These are phyloP conservation scores for Petroica traversi DNA, from an alignment of 2,113 vertebrate species.

Conservation along the genomic window DNA sequence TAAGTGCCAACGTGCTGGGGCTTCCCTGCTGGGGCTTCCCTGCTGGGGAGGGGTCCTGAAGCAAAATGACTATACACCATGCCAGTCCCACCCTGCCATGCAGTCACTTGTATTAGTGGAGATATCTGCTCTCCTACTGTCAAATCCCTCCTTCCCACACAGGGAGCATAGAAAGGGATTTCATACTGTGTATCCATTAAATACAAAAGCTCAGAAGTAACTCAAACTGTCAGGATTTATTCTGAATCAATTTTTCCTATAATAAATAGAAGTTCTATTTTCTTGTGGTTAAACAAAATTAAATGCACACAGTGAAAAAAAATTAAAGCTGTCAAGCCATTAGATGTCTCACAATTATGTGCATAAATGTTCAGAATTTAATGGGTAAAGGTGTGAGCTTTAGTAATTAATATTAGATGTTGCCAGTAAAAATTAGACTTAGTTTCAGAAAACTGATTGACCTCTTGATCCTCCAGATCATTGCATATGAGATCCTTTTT, in stretches of 20 bases:
- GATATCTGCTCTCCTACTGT: neutral
- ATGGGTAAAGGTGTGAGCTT: constrained; percentile 11
- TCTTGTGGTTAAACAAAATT: constrained; percentile 36
- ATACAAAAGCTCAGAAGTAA: constrained; percentile 15
- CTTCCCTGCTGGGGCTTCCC: neutral
- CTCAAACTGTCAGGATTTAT: constrained; percentile 38
- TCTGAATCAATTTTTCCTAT: constrained; percentile 7
- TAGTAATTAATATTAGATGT: constrained; percentile 67
- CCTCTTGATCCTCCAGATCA: constrained; percentile 48
- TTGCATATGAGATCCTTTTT: constrained; percentile 18
- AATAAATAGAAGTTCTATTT: constrained; percentile 18
- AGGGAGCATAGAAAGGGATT: neutral
- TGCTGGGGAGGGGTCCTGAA: neutral
- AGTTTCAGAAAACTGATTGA: constrained; percentile 43
- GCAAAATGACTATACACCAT: neutral
- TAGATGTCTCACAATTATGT: constrained; percentile 46
- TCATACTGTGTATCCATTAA: neutral
- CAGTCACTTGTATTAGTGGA: neutral
- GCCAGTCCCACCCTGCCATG: neutral
- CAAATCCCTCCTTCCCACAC: neutral
- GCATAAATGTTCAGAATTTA: constrained; percentile 50
- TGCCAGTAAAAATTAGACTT: constrained; percentile 56
- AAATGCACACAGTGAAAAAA: constrained; percentile 25
- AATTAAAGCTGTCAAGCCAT: constrained; percentile 52
- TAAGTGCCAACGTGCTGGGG: neutral